Conservation (phyloP, 2,888 invertebrate species). For the Agrotis exclamationis region DNA sequence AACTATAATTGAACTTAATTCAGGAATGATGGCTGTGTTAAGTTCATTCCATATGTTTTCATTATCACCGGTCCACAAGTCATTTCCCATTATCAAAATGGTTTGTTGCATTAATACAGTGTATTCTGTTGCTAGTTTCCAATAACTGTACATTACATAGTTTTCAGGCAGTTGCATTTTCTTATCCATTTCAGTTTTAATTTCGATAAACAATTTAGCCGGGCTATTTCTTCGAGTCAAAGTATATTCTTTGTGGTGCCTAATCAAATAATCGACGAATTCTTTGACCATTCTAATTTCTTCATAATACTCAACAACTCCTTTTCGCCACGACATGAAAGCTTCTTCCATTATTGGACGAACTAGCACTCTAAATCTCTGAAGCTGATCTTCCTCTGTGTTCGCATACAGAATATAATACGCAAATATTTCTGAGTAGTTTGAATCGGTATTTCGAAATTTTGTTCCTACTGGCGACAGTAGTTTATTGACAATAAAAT, state of each 20-base stretch:
- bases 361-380: constrained; percentile 65
- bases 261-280: constrained; percentile 35
- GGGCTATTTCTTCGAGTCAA: constrained; percentile 68
- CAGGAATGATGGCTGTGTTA: constrained; percentile 53
- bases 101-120: constrained; percentile 58
- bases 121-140: constrained; percentile 66
- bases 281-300: no score
- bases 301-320: not conserved
- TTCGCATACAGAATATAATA: constrained; percentile 66
- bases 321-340: constrained; percentile 33
- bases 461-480: constrained; percentile 58
- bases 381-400: constrained; percentile 66
- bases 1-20: constrained; percentile 54
- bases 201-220: constrained; percentile 64
- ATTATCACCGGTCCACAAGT: not conserved
- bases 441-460: constrained; percentile 39
- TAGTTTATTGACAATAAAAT: constrained; percentile 69
- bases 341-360: constrained; percentile 65
- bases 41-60: constrained; percentile 43
- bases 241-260: constrained; percentile 38
- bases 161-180: not conserved
- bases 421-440: constrained; percentile 50
- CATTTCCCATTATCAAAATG: not conserved
- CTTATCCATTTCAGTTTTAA: constrained; percentile 61
- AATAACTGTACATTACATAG: constrained; percentile 64